These are phyloP conservation scores for Melanargia galathea DNA, from an alignment of 2,888 invertebrate species.

Conservation along the genomic window DNA sequence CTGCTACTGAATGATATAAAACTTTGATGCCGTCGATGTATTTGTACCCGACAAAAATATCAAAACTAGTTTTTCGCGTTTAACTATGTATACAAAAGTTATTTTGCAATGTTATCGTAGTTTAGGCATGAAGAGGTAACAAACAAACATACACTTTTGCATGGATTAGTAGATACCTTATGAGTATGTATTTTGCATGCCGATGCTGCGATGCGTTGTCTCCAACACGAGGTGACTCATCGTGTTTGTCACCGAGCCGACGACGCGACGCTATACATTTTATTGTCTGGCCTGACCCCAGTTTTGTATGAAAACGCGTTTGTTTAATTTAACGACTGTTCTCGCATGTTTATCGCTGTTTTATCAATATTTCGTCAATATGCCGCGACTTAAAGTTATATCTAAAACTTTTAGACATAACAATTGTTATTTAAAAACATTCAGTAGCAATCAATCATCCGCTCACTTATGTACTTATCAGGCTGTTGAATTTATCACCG, in stretches of 20 bases:
- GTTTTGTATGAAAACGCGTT: constrained; percentile 16
- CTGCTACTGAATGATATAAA: not conserved
- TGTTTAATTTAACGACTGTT: not conserved
- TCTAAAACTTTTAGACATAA: too few species aligned
- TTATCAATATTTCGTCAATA: not conserved
- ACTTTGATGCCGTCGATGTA: not conserved
- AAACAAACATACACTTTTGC: not conserved
- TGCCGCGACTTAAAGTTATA: not conserved
- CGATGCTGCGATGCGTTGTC: constrained; percentile 16
- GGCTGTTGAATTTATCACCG: too few species aligned
- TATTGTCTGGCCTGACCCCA: constrained; percentile 26
- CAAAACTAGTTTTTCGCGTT: too few species aligned
- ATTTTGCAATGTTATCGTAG: too few species aligned
- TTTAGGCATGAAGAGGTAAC: too few species aligned
- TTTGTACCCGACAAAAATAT: too few species aligned
- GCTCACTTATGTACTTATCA: too few species aligned
- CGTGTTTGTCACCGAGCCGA: constrained; percentile 34
- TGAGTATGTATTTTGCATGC: not conserved
- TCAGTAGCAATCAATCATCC: too few species aligned
- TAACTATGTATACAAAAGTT: too few species aligned
- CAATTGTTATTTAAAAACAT: too few species aligned
- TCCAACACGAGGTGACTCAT: constrained; percentile 41
- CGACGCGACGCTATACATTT: constrained; percentile 24
- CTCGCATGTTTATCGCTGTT: not conserved
- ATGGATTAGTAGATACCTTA: too few species aligned